These are phyloP conservation scores for Anarrhichthys ocellatus DNA, from an alignment of 2,113 vertebrate genomes.

Conservation along the genomic window DNA sequence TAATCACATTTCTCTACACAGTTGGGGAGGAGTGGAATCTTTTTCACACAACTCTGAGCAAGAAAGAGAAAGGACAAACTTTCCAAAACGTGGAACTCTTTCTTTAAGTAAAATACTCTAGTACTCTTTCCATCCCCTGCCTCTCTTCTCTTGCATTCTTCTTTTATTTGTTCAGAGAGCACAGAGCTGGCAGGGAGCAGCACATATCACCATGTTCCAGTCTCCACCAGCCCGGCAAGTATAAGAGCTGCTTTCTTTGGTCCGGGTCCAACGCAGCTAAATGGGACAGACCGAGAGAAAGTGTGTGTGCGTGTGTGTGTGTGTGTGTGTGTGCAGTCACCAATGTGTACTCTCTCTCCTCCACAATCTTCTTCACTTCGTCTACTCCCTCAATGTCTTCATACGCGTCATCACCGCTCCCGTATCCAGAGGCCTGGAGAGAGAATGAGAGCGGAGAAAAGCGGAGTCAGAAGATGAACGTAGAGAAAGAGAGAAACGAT, in stretches of 20 bases:
- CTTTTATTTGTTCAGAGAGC: neutral
- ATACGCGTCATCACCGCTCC: constrained; percentile 84
- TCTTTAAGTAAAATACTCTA: neutral
- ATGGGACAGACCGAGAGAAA: neutral
- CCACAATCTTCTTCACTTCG: constrained; percentile 82
- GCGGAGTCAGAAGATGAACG: constrained; percentile 16
- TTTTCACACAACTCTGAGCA: neutral
- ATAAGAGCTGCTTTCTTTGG: constrained; percentile 46
- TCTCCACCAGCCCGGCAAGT: constrained; percentile 18
- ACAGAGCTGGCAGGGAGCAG: constrained; percentile 11
- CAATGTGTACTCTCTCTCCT: constrained; percentile 76
- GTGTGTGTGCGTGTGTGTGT: neutral
- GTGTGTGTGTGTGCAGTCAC: constrained; percentile 54
- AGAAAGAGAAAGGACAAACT: neutral
- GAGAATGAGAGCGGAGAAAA: neutral
- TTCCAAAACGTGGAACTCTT: neutral
- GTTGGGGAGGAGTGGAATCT: neutral
- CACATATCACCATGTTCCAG: constrained; percentile 32
- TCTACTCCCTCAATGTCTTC: constrained; percentile 80
- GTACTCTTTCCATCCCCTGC: neutral
- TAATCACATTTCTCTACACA: neutral
- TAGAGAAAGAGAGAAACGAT: neutral
- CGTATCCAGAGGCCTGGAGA: constrained; percentile 89
- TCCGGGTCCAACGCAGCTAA: neutral
- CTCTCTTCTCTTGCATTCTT: neutral